Conservation (phyloP, 2,113 vertebrate genomes). For the Neomonachus schauinslandi region DNA sequence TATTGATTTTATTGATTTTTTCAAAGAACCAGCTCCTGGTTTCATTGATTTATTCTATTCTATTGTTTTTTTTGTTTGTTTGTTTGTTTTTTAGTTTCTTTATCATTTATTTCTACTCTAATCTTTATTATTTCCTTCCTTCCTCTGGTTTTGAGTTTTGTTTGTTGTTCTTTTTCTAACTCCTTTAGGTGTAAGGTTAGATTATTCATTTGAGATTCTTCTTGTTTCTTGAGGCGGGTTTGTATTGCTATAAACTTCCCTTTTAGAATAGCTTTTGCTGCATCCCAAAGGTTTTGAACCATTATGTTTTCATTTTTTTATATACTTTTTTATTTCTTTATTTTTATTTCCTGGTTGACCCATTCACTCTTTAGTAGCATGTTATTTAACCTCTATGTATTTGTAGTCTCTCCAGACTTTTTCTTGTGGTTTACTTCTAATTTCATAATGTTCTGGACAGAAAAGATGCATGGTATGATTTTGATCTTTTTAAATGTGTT, state of each 20-base stretch:
- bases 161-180: background rate
- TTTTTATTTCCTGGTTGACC: background rate
- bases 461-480: background rate
- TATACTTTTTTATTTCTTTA: background rate
- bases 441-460: background rate
- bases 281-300: background rate
- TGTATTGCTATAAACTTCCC: background rate
- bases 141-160: background rate
- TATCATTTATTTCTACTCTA: background rate
- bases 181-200: background rate
- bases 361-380: background rate
- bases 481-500: background rate
- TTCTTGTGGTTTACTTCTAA: background rate
- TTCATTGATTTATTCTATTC: background rate
- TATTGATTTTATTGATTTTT: background rate
- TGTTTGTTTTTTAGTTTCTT: background rate
- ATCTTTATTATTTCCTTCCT: background rate
- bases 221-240: background rate
- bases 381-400: background rate
- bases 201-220: background rate
- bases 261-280: background rate
- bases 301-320: background rate
- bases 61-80: background rate
- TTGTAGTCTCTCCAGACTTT: background rate
- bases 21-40: background rate